A percentile compares a stretch with the other conserved stretches of the same genome.
Evolutionary conservation across 2,113 vertebrate genomes (phyloP).

Genomic region (Chaetodon auriga): DNA sequence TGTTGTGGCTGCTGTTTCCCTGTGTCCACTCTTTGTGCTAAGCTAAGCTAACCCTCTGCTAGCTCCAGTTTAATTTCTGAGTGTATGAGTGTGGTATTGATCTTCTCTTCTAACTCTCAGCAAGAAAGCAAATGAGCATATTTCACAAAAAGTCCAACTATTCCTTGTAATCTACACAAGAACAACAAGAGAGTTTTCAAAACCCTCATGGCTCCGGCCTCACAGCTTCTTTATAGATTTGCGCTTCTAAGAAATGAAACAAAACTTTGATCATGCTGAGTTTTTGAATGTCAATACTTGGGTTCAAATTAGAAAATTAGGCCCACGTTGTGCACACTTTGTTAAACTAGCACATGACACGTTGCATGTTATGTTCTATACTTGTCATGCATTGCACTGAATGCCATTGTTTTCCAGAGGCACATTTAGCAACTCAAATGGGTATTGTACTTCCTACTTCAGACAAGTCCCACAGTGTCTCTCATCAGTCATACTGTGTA

Average conservation of each 20-base stretch:
- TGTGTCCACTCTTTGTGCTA: background rate
- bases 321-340: background rate
- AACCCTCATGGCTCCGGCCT: background rate
- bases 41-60: background rate
- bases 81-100: background rate
- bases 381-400: slow-evolving; percentile 20
- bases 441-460: background rate
- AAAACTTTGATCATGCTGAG: background rate
- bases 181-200: background rate
- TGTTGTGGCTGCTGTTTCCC: background rate
- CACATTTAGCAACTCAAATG: slow-evolving; percentile 21
- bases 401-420: slow-evolving; percentile 7
- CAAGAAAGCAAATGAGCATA: background rate
- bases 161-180: background rate
- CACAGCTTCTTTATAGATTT: background rate
- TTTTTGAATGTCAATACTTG: background rate
- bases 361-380: background rate
- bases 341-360: background rate
- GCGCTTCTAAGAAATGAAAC: background rate
- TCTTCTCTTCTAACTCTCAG: background rate
- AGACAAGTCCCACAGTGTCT: slow-evolving; percentile 12
- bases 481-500: slow-evolving; percentile 26
- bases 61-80: background rate
- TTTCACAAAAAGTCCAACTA: background rate
- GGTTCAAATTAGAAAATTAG: background rate